Conservation (phyloP, 1,140 invertebrate genomes). For the Cotesia glomerata region DNA sequence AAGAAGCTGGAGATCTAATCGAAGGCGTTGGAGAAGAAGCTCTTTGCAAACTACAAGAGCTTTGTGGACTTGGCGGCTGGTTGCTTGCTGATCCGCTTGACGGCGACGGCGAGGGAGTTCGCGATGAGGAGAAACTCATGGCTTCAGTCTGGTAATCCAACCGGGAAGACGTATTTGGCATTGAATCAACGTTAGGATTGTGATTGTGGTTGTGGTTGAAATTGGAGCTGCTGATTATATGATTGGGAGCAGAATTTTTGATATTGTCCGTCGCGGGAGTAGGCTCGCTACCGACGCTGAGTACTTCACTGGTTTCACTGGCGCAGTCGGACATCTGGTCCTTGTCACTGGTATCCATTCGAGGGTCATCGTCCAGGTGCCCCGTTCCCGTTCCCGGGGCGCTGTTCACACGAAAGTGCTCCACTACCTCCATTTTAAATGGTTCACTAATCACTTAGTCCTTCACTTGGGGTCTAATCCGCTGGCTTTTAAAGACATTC, state of each 20-base stretch:
- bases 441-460: neutral
- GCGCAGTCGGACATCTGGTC: slow-evolving; percentile 50
- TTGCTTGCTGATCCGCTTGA: slow-evolving; percentile 44
- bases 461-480: neutral
- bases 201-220: too few species aligned
- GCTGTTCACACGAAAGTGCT: slow-evolving; percentile 16
- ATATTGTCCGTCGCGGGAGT: slow-evolving; percentile 47
- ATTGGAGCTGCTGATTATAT: too few species aligned
- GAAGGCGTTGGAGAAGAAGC: slow-evolving; percentile 54
- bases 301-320: slow-evolving; percentile 60
- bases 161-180: slow-evolving; percentile 36
- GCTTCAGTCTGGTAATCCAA: slow-evolving; percentile 6
- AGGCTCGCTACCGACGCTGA: slow-evolving; percentile 69
- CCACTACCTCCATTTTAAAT: slow-evolving; percentile 30
- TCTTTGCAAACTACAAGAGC: slow-evolving; percentile 36
- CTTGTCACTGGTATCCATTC: slow-evolving; percentile 13
- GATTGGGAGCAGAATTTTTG: slow-evolving; percentile 23
- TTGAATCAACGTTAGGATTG: slow-evolving; percentile 35
- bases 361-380: slow-evolving; percentile 33
- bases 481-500: neutral
- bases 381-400: too few species aligned
- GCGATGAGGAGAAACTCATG: slow-evolving; percentile 38
- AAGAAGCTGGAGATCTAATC: slow-evolving; percentile 51
- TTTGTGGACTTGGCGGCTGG: slow-evolving; percentile 46
- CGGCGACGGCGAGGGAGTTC: slow-evolving; percentile 45